Conservation (phyloP, 2,113 vertebrate genomes). For the Otocyon megalotis region DNA sequence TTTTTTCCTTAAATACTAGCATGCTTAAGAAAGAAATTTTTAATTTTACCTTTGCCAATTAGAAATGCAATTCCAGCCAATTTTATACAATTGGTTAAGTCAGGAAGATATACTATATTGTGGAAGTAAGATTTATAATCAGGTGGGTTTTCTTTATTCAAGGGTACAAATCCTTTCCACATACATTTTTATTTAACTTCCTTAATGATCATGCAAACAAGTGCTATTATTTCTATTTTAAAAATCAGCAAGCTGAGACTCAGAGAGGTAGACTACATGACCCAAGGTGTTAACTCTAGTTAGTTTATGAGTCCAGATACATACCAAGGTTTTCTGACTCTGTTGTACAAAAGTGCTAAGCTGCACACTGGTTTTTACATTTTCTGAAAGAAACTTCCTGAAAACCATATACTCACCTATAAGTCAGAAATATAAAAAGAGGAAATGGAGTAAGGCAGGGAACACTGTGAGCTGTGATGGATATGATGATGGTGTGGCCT, state of each 20-base stretch:
- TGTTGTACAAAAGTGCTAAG: neutral
- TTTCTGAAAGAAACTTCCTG: neutral
- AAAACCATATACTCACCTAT: neutral
- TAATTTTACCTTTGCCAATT: neutral
- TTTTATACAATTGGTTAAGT: neutral
- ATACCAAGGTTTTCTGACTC: neutral
- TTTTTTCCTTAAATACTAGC: neutral
- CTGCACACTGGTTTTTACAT: neutral
- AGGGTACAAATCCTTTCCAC: neutral
- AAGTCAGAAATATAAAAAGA: neutral
- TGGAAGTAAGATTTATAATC: slow-evolving; percentile 20
- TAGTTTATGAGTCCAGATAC: neutral
- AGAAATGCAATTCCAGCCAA: neutral
- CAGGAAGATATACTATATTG: neutral
- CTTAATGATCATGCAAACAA: neutral
- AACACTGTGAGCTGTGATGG: neutral
- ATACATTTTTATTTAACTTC: neutral
- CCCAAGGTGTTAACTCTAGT: neutral
- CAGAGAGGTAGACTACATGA: neutral
- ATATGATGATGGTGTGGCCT: neutral
- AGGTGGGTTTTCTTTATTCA: neutral
- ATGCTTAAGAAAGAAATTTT: slow-evolving; percentile 28
- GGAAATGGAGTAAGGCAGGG: neutral
- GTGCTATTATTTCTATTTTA: neutral
- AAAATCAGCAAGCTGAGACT: neutral